Conservation (phyloP, 2,888 invertebrate species). For the Coelinius sp. region DNA sequence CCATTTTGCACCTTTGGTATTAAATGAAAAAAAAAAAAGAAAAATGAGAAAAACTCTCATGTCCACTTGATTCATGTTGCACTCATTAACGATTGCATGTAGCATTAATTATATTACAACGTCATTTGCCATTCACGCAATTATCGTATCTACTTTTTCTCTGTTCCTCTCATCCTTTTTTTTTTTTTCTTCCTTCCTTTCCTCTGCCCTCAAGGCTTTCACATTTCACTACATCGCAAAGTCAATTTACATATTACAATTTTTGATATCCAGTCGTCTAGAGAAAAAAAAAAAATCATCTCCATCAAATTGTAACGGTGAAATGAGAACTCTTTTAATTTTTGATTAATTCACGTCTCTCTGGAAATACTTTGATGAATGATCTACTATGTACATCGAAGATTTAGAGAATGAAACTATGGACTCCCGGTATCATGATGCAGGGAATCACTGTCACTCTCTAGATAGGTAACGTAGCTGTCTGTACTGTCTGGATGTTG, state of each 20-base stretch:
- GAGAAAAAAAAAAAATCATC: background rate
- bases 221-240: conserved; percentile 2
- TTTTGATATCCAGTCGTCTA: background rate
- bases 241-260: conserved; percentile 34
- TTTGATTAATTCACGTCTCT: background rate
- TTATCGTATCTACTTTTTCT: conserved; percentile 32
- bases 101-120: conserved; percentile 38
- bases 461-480: conserved; percentile 93
- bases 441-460: conserved; percentile 81
- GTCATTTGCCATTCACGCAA: conserved; percentile 34
- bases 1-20: conserved; percentile 37
- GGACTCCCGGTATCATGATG: conserved; percentile 75
- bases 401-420: conserved; percentile 67
- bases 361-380: background rate
- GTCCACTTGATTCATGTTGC: conserved; percentile 29
- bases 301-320: background rate
- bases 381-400: conserved; percentile 54
- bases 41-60: conserved; percentile 2
- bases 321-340: background rate
- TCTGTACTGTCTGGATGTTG: conserved; percentile 84
- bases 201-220: background rate
- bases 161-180: background rate
- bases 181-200: background rate
- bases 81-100: conserved; percentile 34
- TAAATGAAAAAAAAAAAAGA: conserved; percentile 22